phyloP scores from a whole-genome alignment of 1,140 invertebrate genomes.

The Aphaenogaster ashmeadi region DNA sequence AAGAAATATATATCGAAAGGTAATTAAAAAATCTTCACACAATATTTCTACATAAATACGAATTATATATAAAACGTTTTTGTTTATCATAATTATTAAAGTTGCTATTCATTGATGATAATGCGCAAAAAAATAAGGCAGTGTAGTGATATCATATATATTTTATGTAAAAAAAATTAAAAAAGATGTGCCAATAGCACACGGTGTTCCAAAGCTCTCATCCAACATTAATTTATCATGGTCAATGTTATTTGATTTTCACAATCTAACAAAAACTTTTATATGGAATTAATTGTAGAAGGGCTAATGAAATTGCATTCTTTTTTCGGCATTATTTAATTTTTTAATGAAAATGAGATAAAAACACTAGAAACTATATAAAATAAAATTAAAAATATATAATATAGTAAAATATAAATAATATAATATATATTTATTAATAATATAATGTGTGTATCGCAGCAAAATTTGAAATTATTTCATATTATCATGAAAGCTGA shows the following conservation, averaged over 20 bases:
- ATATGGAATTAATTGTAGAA: no score
- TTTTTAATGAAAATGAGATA: no score
- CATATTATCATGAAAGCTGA: no score
- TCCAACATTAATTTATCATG: neutral
- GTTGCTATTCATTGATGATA: slow-evolving; percentile 45
- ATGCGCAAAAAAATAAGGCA: slow-evolving; percentile 1
- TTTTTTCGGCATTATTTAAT: no score
- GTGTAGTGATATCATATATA: neutral
- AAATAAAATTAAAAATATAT: no score
- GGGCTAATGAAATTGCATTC: no score
- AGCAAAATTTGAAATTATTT: no score
- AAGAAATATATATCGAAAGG: neutral
- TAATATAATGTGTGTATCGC: no score
- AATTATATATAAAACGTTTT: slow-evolving; percentile 10
- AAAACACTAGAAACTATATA: no score
- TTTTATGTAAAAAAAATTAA: slow-evolving; percentile 35
- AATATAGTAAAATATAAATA: no score
- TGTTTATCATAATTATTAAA: slow-evolving; percentile 52
- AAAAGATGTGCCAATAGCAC: neutral
- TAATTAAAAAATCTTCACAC: slow-evolving; percentile 16
- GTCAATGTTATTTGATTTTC: neutral
- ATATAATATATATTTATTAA: no score
- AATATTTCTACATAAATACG: slow-evolving; percentile 5
- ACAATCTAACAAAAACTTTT: no score
- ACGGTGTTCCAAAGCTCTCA: neutral